Evolutionary conservation across 2,797 vertebrate genomes (phyloP).

Genomic region (Carapus acus): DNA sequence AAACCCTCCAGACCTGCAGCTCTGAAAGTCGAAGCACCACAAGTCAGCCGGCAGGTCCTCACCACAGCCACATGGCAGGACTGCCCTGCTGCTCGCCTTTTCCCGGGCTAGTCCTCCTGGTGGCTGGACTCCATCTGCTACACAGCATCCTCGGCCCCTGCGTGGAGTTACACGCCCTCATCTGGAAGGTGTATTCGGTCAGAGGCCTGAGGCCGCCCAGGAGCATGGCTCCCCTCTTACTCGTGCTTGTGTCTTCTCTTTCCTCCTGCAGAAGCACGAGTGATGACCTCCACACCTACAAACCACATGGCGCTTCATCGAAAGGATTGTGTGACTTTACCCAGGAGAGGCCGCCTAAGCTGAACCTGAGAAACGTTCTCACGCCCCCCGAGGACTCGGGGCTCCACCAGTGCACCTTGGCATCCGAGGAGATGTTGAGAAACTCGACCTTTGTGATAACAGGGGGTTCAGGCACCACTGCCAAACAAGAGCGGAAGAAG

Average conservation of each 20-base stretch:
- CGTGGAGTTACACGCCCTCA: slow-evolving; percentile 61
- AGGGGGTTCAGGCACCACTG: slow-evolving; percentile 81
- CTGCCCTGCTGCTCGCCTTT: slow-evolving; percentile 76
- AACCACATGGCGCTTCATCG: not conserved
- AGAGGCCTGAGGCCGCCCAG: slow-evolving; percentile 65
- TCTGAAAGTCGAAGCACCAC: too few relatives aligned
- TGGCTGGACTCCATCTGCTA: slow-evolving; percentile 79
- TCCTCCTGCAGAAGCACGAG: slow-evolving; percentile 31
- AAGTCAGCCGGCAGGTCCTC: slow-evolving; percentile 1
- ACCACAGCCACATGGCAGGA: too few relatives aligned
- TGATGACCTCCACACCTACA: not conserved
- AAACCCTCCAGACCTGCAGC: slow-evolving; percentile 72
- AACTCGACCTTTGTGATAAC: slow-evolving; percentile 59
- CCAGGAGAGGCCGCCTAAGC: slow-evolving; percentile 45
- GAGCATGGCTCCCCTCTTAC: slow-evolving; percentile 24
- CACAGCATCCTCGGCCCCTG: slow-evolving; percentile 56
- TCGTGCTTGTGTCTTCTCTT: slow-evolving; percentile 18
- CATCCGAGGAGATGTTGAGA: slow-evolving; percentile 44
- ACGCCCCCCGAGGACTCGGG: slow-evolving; percentile 44
- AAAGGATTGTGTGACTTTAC: slow-evolving; percentile 51
- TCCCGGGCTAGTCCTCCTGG: slow-evolving; percentile 68
- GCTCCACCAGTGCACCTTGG: slow-evolving; percentile 71
- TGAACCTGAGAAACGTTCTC: slow-evolving; percentile 66
- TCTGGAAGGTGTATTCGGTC: slow-evolving; percentile 75
- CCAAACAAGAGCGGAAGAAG: slow-evolving; percentile 2